Conservation (phyloP, 2,797 vertebrate species). For the Coendou prehensilis region DNA sequence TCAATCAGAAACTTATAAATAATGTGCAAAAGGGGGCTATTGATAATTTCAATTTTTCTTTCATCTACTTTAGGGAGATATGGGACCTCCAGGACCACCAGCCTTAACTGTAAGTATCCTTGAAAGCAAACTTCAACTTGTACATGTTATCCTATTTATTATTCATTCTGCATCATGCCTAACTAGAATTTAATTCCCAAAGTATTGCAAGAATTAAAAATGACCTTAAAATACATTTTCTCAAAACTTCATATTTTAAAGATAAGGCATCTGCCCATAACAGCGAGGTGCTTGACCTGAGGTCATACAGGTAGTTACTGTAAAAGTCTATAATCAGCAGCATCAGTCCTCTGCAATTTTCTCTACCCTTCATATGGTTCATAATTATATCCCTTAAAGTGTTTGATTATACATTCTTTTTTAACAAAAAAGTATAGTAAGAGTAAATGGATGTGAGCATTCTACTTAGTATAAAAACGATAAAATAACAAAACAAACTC, state of each 20-base stretch:
- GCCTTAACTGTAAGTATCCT: conserved; percentile 92
- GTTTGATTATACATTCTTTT: conserved; percentile 54
- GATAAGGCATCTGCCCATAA: not conserved
- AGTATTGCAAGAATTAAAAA: conserved; percentile 23
- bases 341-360: not conserved
- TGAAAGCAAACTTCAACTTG: conserved; percentile 47
- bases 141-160: not conserved
- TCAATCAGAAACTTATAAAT: conserved; percentile 40
- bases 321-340: not conserved
- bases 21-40: not conserved
- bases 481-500: conserved; percentile 16
- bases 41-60: conserved; percentile 70
- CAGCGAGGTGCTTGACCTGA: not conserved
- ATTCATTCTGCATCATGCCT: not conserved
- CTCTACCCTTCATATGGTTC: not conserved
- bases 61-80: conserved; percentile 91
- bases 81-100: conserved; percentile 91
- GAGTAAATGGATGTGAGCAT: conserved; percentile 23
- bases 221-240: not conserved
- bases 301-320: not conserved
- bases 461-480: conserved; percentile 4
- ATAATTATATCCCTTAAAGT: conserved; percentile 21
- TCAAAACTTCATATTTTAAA: conserved; percentile 36
- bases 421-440: conserved; percentile 8
- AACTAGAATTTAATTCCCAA: conserved; percentile 20